These are phyloP conservation scores for Clunio marinus DNA, from an alignment of 2,888 invertebrate species.

Conservation along the genomic window DNA sequence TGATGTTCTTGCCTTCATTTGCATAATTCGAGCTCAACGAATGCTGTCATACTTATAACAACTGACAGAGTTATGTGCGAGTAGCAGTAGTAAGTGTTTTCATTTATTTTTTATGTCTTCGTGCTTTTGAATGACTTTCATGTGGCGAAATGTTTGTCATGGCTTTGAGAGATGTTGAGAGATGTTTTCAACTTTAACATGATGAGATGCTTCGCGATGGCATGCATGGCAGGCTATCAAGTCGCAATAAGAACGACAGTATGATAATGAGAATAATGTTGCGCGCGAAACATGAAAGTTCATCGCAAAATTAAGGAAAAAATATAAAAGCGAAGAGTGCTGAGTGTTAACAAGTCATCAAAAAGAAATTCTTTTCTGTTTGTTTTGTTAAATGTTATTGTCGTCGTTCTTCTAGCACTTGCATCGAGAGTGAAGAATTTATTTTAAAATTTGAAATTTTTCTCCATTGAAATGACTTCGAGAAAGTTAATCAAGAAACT, in stretches of 20 bases:
- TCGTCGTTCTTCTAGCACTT: too few relatives aligned
- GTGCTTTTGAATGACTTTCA: constrained; percentile 8
- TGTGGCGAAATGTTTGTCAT: constrained; percentile 5
- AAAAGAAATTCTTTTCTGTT: constrained; percentile 3
- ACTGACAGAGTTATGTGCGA: neutral
- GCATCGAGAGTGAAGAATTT: too few relatives aligned
- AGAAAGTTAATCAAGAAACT: too few relatives aligned
- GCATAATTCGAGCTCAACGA: constrained; percentile 19
- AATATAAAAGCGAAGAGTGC: neutral
- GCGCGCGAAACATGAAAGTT: constrained; percentile 10
- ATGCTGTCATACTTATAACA: neutral
- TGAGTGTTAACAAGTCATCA: constrained; percentile 16
- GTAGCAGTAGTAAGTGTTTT: constrained; percentile 18
- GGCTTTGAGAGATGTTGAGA: neutral
- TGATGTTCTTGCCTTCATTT: constrained; percentile 23
- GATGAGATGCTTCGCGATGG: constrained; percentile 24
- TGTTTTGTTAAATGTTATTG: too few relatives aligned
- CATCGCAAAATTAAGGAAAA: neutral
- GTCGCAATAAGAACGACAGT: constrained; percentile 34
- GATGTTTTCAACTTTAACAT: neutral
- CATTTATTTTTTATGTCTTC: neutral
- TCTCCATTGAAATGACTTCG: too few relatives aligned
- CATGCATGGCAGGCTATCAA: constrained; percentile 37
- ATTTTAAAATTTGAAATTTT: too few relatives aligned
- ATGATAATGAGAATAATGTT: constrained; percentile 37